These are phyloP conservation scores for Oryctes rhinoceros DNA, from an alignment of 1,140 invertebrate species.

Conservation along the genomic window DNA sequence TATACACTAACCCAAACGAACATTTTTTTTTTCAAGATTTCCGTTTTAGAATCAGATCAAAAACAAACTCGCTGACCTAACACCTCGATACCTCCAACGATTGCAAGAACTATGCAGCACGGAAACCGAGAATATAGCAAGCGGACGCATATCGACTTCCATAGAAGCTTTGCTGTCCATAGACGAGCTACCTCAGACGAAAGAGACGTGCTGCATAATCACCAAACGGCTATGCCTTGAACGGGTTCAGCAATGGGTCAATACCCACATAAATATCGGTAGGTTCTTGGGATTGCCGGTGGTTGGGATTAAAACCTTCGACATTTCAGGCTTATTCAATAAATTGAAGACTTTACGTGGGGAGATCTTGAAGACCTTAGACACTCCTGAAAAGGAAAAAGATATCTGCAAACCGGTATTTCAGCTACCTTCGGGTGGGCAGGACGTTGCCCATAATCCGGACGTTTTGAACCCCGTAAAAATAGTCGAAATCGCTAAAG, in stretches of 20 bases:
- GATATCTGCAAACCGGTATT: conserved; percentile 45
- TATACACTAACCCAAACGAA: not conserved
- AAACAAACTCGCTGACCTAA: conserved; percentile 12
- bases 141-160: conserved; percentile 43
- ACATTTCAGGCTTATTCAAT: not conserved
- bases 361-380: not conserved
- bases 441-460: conserved; percentile 47
- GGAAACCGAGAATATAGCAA: conserved; percentile 45
- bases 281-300: conserved; percentile 36
- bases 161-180: conserved; percentile 50
- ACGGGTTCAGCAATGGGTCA: conserved; percentile 55
- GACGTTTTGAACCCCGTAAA: conserved; percentile 48
- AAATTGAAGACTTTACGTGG: not conserved
- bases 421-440: conserved; percentile 50
- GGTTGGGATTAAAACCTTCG: not conserved
- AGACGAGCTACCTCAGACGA: conserved; percentile 50
- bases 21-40: not conserved
- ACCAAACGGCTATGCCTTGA: conserved; percentile 52
- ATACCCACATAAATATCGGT: conserved; percentile 50
- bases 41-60: not conserved
- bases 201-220: conserved; percentile 51
- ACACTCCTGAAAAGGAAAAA: not conserved
- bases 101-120: conserved; percentile 44
- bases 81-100: conserved; percentile 35
- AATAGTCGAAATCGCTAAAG: conserved; percentile 49